Percentiles rank a stretch among this genome's conserved stretches.
Conservation (phyloP, 2,888 invertebrate genomes). For the Lacanobia wlatinum region DNA sequence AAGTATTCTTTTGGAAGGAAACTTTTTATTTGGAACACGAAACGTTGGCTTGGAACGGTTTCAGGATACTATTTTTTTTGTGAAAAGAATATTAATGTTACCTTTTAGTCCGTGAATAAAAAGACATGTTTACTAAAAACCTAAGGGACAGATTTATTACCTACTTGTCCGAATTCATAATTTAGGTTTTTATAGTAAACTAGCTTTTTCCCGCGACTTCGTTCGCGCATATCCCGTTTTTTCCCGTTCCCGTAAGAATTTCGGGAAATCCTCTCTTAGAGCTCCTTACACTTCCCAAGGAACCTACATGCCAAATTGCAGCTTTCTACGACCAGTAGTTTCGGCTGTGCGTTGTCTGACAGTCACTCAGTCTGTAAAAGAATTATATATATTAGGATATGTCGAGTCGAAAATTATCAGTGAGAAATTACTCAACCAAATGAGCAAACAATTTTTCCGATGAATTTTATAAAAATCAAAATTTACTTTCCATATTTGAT, state of each 20-base stretch:
- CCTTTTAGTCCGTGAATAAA: conserved; percentile 3
- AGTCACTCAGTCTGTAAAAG: too few relatives aligned
- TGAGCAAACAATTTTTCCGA: background rate
- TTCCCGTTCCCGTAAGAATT: too few relatives aligned
- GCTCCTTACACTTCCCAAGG: too few relatives aligned
- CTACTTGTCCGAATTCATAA: background rate
- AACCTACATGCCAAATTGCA: too few relatives aligned
- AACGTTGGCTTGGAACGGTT: conserved; percentile 19
- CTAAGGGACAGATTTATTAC: background rate
- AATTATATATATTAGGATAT: too few relatives aligned
- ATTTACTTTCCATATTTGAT: conserved; percentile 45
- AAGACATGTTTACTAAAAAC: background rate
- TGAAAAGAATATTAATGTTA: conserved; percentile 7
- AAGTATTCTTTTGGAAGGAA: conserved; percentile 49
- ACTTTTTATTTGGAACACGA: conserved; percentile 52
- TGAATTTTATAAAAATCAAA: conserved; percentile 24
- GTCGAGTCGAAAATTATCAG: background rate
- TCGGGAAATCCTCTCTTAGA: too few relatives aligned
- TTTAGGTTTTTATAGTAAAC: background rate
- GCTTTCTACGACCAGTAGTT: too few relatives aligned
- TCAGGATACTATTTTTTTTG: conserved; percentile 3
- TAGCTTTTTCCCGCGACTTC: too few relatives aligned
- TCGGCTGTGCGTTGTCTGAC: too few relatives aligned
- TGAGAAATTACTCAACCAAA: conserved; percentile 6
- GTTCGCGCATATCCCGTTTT: too few relatives aligned